phyloP scores from a whole-genome alignment of 2,113 vertebrate genomes.

The Hippolais icterina region DNA sequence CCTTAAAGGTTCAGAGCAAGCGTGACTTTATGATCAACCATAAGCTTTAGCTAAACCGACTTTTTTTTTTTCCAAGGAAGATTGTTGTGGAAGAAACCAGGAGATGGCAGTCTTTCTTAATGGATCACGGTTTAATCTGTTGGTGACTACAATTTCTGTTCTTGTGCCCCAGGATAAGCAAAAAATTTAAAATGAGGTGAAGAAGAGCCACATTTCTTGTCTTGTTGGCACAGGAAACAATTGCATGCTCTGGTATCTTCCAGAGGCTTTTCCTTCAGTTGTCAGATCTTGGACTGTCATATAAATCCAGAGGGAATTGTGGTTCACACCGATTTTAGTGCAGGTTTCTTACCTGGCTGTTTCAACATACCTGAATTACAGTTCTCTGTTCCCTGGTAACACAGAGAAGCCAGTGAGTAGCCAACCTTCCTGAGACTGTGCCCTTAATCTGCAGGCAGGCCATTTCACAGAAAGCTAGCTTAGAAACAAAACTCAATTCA shows the following conservation, averaged over 20 bases:
- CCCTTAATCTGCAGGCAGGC: background rate
- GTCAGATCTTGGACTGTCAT: background rate
- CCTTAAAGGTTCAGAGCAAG: conserved; percentile 53
- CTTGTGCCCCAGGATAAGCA: background rate
- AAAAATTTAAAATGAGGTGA: background rate
- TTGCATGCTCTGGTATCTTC: background rate
- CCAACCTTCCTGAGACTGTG: background rate
- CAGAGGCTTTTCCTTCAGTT: background rate
- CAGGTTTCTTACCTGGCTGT: background rate
- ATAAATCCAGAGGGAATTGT: background rate
- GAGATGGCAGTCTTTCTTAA: conserved; percentile 77
- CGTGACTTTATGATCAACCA: conserved; percentile 15
- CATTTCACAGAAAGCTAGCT: background rate
- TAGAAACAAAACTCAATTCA: background rate
- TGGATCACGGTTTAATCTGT: background rate
- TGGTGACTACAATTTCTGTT: background rate
- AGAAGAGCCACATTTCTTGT: background rate
- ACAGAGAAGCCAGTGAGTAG: background rate
- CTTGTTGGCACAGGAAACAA: background rate
- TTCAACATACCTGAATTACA: background rate
- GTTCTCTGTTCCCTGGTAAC: background rate
- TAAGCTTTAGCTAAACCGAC: conserved; percentile 13
- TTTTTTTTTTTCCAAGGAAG: background rate
- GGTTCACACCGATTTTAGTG: background rate
- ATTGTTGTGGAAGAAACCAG: background rate